phyloP scores from a whole-genome alignment of 1,140 invertebrate species.

The Nephotettix cincticeps region DNA sequence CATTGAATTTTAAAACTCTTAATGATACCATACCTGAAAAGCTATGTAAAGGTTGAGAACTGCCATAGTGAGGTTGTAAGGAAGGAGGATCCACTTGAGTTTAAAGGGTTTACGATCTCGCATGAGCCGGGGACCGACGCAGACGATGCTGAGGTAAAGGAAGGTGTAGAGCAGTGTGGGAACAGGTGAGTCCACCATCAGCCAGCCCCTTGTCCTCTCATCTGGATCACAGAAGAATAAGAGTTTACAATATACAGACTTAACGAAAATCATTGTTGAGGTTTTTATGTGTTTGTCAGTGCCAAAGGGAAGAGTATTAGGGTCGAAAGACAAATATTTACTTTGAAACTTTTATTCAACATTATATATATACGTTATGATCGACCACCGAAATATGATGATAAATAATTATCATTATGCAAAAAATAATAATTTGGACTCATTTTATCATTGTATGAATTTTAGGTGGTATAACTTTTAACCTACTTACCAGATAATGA shows the following conservation, averaged over 20 bases:
- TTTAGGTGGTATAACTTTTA: background rate
- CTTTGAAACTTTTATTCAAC: background rate
- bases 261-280: too few relatives aligned
- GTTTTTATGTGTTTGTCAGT: too few relatives aligned
- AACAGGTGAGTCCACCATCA: conserved; percentile 74
- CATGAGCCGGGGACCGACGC: conserved; percentile 81
- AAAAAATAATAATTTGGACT: background rate
- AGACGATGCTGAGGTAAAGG: conserved; percentile 78
- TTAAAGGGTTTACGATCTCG: conserved; percentile 74
- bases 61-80: conserved; percentile 86
- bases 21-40: conserved; percentile 65
- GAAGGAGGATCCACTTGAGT: conserved; percentile 73
- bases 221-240: too few relatives aligned
- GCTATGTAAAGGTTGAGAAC: conserved; percentile 84
- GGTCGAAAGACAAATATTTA: background rate
- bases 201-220: conserved; percentile 81
- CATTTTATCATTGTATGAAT: background rate
- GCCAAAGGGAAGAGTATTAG: too few relatives aligned
- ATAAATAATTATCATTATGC: background rate
- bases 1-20: too few relatives aligned
- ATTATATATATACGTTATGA: background rate
- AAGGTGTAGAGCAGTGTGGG: conserved; percentile 74
- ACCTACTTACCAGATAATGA: conserved; percentile 59
- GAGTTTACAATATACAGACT: too few relatives aligned
- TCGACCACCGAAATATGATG: too few relatives aligned